Conservation (phyloP, 2,113 vertebrate genomes). For the Hemibagrus wyckioides region DNA sequence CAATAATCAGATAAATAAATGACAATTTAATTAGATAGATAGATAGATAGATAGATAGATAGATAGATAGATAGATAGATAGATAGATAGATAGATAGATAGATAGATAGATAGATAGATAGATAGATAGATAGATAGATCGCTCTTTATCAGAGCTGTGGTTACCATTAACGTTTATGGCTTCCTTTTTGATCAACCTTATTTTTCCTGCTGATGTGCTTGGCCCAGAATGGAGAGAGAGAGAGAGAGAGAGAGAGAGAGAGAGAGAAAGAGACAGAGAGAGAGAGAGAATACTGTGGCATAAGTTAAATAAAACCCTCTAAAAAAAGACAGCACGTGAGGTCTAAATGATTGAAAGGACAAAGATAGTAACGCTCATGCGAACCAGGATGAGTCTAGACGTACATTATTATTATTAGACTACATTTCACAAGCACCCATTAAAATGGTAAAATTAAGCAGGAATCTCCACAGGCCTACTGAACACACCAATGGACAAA, state of each 20-base stretch:
- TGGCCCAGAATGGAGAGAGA: not conserved
- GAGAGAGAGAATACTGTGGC: not conserved
- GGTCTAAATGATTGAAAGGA: slow-evolving; percentile 35
- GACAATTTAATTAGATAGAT: no score
- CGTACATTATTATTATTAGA: slow-evolving; percentile 53
- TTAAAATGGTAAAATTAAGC: slow-evolving; percentile 50
- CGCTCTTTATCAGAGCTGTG: no score
- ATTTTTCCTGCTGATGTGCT: no score
- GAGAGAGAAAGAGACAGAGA: not conserved
- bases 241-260: not conserved
- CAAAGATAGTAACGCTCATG: slow-evolving; percentile 42
- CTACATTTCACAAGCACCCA: slow-evolving; percentile 43
- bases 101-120: no score
- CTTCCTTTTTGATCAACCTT: no score
- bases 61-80: no score
- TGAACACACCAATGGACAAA: slow-evolving; percentile 53
- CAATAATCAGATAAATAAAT: no score
- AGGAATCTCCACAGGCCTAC: slow-evolving; percentile 48
- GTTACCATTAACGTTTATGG: no score
- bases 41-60: no score
- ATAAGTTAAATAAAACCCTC: slow-evolving; percentile 27
- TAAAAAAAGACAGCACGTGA: slow-evolving; percentile 33
- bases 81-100: no score
- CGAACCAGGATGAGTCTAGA: slow-evolving; percentile 43
- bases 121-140: no score